These are phyloP conservation scores for Dendrocincla fuliginosa DNA, from an alignment of 2,797 vertebrate species.

Conservation along the genomic window DNA sequence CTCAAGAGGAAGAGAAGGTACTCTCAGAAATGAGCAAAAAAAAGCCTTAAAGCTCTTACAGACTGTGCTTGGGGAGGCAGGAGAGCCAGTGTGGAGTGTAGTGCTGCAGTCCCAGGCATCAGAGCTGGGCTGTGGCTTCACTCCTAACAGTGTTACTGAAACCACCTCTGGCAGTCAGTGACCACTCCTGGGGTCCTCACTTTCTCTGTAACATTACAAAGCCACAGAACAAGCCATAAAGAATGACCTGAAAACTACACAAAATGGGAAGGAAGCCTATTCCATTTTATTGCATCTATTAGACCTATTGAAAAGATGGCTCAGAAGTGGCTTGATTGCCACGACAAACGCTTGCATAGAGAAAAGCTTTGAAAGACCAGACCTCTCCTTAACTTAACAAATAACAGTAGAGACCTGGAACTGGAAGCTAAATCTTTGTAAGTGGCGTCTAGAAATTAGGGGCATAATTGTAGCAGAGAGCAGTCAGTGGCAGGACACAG, in stretches of 20 bases:
- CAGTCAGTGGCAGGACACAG: background rate
- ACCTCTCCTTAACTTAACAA: slow-evolving; percentile 25
- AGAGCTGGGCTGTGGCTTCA: background rate
- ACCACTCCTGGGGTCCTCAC: background rate
- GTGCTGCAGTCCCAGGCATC: background rate
- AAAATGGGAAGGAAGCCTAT: slow-evolving; percentile 4
- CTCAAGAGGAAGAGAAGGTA: background rate
- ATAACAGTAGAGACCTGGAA: background rate
- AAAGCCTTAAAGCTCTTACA: background rate
- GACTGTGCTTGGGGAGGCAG: background rate
- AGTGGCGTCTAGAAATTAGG: slow-evolving; percentile 18
- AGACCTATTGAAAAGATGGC: slow-evolving; percentile 25
- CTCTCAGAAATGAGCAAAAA: background rate
- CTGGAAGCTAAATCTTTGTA: background rate
- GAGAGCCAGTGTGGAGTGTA: accelerated
- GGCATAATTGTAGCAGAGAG: background rate
- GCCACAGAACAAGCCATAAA: background rate
- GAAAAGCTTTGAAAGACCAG: background rate
- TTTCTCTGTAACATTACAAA: slow-evolving; percentile 1
- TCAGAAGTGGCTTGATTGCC: slow-evolving; percentile 24
- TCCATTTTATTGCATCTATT: slow-evolving; percentile 23
- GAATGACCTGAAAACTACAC: slow-evolving; percentile 11
- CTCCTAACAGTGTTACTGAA: background rate
- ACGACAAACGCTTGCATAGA: background rate
- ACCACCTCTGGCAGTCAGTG: background rate